Conservation (phyloP, 2,113 vertebrate species). For the Phyllopteryx taeniolatus region DNA sequence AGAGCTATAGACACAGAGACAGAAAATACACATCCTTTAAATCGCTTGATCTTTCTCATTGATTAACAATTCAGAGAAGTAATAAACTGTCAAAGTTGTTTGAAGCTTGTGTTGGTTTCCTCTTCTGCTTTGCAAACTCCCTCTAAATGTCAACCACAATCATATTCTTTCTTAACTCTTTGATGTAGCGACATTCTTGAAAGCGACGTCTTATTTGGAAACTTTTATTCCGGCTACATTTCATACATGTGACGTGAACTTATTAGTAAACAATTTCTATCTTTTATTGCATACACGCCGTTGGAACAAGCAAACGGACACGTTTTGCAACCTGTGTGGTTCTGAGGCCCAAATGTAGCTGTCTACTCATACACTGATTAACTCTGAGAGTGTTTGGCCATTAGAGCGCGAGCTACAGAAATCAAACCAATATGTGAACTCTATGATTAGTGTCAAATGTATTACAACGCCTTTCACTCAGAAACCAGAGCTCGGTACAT, state of each 20-base stretch:
- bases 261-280: neutral
- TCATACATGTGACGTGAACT: neutral
- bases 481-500: slow-evolving; percentile 54
- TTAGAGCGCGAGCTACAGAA: slow-evolving; percentile 67
- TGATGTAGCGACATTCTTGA: neutral
- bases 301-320: slow-evolving; percentile 9
- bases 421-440: slow-evolving; percentile 73
- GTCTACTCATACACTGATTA: slow-evolving; percentile 65
- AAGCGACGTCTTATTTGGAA: neutral
- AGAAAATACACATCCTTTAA: neutral
- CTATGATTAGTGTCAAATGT: slow-evolving; percentile 71
- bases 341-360: slow-evolving; percentile 37
- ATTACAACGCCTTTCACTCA: slow-evolving; percentile 70
- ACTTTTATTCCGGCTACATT: neutral
- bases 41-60: neutral
- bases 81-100: too few species aligned
- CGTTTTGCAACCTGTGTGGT: slow-evolving; percentile 36
- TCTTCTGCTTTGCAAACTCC: neutral
- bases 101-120: too few species aligned
- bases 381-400: slow-evolving; percentile 61
- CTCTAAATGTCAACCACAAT: neutral
- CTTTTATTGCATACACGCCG: neutral
- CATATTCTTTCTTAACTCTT: neutral
- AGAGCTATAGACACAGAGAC: neutral
- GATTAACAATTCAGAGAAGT: neutral